These are phyloP conservation scores for Gobio occitaniae DNA, from an alignment of 2,797 vertebrate genomes.

Conservation along the genomic window DNA sequence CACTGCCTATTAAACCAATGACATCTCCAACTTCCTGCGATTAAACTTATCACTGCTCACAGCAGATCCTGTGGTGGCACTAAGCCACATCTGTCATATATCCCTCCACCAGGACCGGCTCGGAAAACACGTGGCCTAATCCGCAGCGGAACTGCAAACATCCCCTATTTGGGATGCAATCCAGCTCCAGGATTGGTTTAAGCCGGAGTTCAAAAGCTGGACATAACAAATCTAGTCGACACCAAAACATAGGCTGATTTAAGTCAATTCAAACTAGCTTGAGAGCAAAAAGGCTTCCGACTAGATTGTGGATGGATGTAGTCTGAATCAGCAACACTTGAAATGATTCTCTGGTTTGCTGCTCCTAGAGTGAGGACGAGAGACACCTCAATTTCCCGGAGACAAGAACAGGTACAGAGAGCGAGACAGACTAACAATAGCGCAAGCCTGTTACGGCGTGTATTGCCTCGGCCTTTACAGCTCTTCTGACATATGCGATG, in stretches of 20 bases:
- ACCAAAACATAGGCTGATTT: background rate
- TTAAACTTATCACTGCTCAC: constrained; percentile 39
- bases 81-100: constrained; percentile 36
- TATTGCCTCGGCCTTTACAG: constrained; percentile 17
- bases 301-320: constrained; percentile 19
- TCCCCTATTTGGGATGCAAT: constrained; percentile 28
- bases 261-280: constrained; percentile 33
- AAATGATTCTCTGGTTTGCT: constrained; percentile 11
- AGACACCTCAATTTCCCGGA: constrained; percentile 30
- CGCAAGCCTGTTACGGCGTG: background rate
- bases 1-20: constrained; percentile 19
- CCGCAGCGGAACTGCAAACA: constrained; percentile 38
- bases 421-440: constrained; percentile 1
- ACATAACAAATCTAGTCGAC: constrained; percentile 12
- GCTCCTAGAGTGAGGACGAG: background rate
- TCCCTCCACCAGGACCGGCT: constrained; percentile 39
- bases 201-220: constrained; percentile 15
- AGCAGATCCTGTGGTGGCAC: constrained; percentile 25
- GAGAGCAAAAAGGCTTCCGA: constrained; percentile 18
- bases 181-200: constrained; percentile 26
- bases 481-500: constrained; percentile 18
- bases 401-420: constrained; percentile 15
- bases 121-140: constrained; percentile 13
- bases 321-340: constrained; percentile 30
- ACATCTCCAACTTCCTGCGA: constrained; percentile 37